phyloP scores from a whole-genome alignment of 2,113 vertebrate genomes.

The Meleagris gallopavo region DNA sequence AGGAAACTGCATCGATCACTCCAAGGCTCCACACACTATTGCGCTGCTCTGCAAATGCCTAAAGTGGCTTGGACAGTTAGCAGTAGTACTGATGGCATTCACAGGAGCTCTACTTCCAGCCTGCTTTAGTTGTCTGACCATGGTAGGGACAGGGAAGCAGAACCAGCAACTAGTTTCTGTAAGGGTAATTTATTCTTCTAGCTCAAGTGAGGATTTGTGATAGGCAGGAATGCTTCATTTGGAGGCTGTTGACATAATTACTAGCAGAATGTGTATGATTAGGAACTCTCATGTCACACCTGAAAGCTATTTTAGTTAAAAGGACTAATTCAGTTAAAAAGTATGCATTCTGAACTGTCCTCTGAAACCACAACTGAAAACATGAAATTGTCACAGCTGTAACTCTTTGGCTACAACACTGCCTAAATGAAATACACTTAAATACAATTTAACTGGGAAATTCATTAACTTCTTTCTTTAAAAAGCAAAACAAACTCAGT shows the following conservation, averaged over 20 bases:
- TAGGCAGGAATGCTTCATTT: not conserved
- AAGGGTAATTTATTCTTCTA: not conserved
- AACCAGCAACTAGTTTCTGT: not conserved
- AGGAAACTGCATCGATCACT: not conserved
- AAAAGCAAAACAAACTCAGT: not conserved
- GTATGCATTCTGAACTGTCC: not conserved
- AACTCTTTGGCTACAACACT: not conserved
- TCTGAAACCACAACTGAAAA: not conserved
- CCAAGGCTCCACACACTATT: fast-evolving
- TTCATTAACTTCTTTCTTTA: not conserved
- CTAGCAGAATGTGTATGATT: not conserved
- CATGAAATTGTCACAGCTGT: not conserved
- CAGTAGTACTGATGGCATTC: fast-evolving
- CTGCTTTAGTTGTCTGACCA: not conserved
- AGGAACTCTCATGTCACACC: not conserved
- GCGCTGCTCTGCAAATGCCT: not conserved
- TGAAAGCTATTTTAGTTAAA: not conserved
- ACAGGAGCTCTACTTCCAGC: not conserved
- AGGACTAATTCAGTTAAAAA: not conserved
- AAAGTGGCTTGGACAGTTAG: not conserved
- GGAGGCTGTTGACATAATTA: not conserved
- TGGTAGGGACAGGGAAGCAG: fast-evolving
- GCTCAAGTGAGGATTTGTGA: not conserved
- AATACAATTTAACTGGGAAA: not conserved
- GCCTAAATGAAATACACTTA: not conserved